phyloP scores from a whole-genome alignment of 1,140 invertebrate genomes.

The Lordiphosa mommai region DNA sequence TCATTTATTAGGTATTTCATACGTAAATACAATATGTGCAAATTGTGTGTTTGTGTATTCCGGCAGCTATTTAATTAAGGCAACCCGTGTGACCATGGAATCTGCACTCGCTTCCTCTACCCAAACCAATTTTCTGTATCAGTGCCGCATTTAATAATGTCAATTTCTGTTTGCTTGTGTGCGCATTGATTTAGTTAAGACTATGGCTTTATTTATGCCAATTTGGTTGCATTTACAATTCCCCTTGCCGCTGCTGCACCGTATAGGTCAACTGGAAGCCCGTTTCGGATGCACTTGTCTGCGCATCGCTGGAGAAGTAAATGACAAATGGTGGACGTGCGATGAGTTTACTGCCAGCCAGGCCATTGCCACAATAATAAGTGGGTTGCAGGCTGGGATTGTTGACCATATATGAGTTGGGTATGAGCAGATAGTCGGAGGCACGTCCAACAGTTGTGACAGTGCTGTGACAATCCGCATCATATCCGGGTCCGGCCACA shows the following conservation, averaged over 20 bases:
- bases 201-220: conserved; percentile 16
- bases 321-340: conserved; percentile 56
- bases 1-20: no score
- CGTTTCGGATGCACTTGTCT: conserved; percentile 53
- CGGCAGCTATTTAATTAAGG: conserved; percentile 49
- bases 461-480: conserved; percentile 58
- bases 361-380: conserved; percentile 55
- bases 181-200: conserved; percentile 43
- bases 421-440: conserved; percentile 54
- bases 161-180: conserved; percentile 33
- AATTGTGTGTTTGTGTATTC: no score
- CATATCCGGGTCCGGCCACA: conserved; percentile 43
- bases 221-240: conserved; percentile 26
- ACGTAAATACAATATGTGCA: no score
- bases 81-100: conserved; percentile 25
- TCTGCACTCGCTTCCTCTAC: conserved; percentile 5
- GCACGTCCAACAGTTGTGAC: conserved; percentile 45
- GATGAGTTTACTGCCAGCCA: conserved; percentile 30
- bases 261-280: conserved; percentile 60
- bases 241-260: conserved; percentile 23
- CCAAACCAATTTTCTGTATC: conserved; percentile 6
- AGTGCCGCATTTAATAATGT: conserved; percentile 53
- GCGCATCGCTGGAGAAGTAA: conserved; percentile 57
- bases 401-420: conserved; percentile 42
- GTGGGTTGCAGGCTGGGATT: conserved; percentile 46